These are phyloP conservation scores for Calephelis nemesis DNA, from an alignment of 1,140 invertebrate species.

Conservation along the genomic window DNA sequence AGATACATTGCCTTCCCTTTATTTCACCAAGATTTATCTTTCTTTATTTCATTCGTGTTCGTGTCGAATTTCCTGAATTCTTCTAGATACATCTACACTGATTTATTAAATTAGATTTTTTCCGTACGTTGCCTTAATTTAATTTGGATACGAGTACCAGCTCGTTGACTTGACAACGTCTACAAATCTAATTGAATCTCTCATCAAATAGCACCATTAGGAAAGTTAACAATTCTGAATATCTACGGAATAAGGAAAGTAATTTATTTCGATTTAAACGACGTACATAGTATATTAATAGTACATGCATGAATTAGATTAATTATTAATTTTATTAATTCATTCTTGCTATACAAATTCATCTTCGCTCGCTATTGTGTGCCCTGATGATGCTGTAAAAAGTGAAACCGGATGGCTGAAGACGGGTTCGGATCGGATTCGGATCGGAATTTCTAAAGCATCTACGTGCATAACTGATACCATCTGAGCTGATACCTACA, in stretches of 20 bases:
- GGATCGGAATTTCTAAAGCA: too few species aligned
- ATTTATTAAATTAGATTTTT: conserved; percentile 18
- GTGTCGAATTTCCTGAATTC: conserved; percentile 3
- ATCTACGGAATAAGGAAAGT: background rate
- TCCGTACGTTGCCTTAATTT: conserved; percentile 7
- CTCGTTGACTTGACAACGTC: conserved; percentile 14
- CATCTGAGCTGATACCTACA: too few species aligned
- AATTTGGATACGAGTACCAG: conserved; percentile 13
- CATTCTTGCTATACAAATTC: too few species aligned
- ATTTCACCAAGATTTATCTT: background rate
- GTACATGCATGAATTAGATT: too few species aligned
- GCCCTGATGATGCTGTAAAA: too few species aligned
- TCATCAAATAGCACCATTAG: conserved; percentile 8
- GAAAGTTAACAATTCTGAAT: conserved; percentile 3
- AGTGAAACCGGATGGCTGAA: too few species aligned
- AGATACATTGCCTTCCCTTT: too few species aligned
- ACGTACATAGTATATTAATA: background rate
- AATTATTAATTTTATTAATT: too few species aligned
- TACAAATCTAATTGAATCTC: conserved; percentile 11
- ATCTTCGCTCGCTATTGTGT: too few species aligned
- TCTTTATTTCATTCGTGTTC: background rate
- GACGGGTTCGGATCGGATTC: too few species aligned
- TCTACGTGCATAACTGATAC: too few species aligned
- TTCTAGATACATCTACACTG: conserved; percentile 7
- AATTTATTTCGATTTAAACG: background rate